Percentiles rank a stretch among this genome's conserved stretches.
Evolutionary conservation across 2,888 invertebrate genomes (phyloP).

Genomic region (Yponomeuta evonymella): DNA sequence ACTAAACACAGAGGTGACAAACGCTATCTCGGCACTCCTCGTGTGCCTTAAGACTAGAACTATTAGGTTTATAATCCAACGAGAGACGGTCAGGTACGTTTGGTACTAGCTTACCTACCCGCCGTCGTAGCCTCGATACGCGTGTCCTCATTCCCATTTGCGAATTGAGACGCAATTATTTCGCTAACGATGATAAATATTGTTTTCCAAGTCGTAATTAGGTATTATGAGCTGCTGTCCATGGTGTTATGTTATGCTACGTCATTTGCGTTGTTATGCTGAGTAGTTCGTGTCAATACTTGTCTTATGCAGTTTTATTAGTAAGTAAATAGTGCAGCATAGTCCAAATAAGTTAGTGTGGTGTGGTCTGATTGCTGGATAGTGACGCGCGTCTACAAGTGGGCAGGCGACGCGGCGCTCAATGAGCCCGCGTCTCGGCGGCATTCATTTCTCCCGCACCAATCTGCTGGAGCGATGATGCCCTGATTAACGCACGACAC

Average conservation of each 20-base stretch:
- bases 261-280: no score
- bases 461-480: not conserved
- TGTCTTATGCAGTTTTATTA: no score
- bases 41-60: not conserved
- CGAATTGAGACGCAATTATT: conserved; percentile 49
- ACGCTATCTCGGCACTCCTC: not conserved
- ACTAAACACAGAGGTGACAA: conserved; percentile 25
- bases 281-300: no score
- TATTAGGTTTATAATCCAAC: conserved; percentile 14
- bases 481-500: not conserved
- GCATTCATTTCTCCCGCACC: not conserved
- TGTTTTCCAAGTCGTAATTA: not conserved
- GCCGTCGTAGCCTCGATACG: conserved; percentile 40
- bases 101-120: conserved; percentile 24
- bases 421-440: not conserved
- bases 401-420: not conserved
- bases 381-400: not conserved
- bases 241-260: not conserved
- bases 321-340: no score
- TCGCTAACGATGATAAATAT: not conserved
- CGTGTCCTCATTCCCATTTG: conserved; percentile 52
- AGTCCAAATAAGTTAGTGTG: no score
- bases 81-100: not conserved
- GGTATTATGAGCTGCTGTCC: not conserved
- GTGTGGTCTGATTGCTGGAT: not conserved